Conservation (phyloP, 2,888 invertebrate species). For the Coelopa pilipes region DNA sequence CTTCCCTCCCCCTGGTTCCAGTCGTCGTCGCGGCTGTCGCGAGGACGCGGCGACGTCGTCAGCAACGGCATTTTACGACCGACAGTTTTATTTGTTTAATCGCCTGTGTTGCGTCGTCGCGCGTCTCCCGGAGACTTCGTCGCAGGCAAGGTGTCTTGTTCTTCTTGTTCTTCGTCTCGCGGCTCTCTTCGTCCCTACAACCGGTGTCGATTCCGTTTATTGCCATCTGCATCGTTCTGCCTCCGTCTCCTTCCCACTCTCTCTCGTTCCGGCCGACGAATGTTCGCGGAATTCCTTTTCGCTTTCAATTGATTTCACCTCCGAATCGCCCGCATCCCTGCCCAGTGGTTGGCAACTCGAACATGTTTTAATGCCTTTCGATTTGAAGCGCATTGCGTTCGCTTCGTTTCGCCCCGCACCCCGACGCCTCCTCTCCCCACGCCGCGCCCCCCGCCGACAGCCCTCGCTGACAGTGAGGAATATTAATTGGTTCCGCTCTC, state of each 20-base stretch:
- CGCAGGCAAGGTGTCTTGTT: too few species aligned
- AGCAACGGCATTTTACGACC: conserved; percentile 43
- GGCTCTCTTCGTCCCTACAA: too few species aligned
- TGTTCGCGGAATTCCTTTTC: neutral
- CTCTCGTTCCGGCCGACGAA: neutral
- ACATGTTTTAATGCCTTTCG: neutral
- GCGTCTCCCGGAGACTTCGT: too few species aligned
- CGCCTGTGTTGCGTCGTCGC: too few species aligned
- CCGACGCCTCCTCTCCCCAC: too few species aligned
- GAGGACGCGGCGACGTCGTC: conserved; percentile 40
- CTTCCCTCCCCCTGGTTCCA: conserved; percentile 20
- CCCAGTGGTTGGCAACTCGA: conserved; percentile 1
- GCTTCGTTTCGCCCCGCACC: neutral
- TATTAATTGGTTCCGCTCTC: conserved; percentile 33
- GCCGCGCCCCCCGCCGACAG: neutral
- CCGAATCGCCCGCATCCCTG: neutral
- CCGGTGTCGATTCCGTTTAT: too few species aligned
- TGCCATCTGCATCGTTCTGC: neutral
- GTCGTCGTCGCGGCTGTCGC: conserved; percentile 22
- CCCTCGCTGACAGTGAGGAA: conserved; percentile 34
- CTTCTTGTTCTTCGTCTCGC: too few species aligned
- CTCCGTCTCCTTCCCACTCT: neutral
- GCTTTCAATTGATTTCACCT: neutral
- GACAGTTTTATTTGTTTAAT: conserved; percentile 43
- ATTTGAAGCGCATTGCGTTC: neutral